Base-by-base conservation (phyloP, 2,797 vertebrate genomes). In the Periparus ater region DNA sequence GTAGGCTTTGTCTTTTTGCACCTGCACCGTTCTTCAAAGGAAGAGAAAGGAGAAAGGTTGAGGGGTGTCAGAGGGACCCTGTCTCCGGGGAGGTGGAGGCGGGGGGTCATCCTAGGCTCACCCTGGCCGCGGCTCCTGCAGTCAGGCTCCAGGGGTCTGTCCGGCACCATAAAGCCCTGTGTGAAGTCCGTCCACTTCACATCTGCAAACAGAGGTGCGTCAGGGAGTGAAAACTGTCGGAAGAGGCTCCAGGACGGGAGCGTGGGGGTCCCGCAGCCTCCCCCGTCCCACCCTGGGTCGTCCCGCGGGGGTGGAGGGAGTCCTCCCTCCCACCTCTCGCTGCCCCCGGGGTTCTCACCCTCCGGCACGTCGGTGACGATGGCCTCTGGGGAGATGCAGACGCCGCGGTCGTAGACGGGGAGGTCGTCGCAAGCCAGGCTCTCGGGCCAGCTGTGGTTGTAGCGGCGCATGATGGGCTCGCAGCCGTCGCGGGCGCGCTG, bases 391-490 rank as follows among this genome's bases (percentile, higher is more conserved):
- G 98, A 97, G 96, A 98, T 98, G 96, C 98, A 98, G 48, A 98
- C 98, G 6, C 98, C 98, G 7, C 98, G 97, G 77, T 98, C 98
- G 45, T 98, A 98, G 75, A 98, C 97, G 4, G 98, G 98, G 57
- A 98, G 97, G 62, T 98, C 98, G 9, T 98, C 98, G 94, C 98
- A 98, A 67, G 98, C 98, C 48, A 98, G 96, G 95, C 95, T 98
- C 60, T 98, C 97, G 10, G 98, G 98, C 98, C 98, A 98, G 96
- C 97, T 98, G 96, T 98, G 98, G 92, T 98, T 98, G 96, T 98
- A 98, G 53, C 96, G 97, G 75, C 96, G 97, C 98, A 98, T 97
- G 91, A 98, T 97, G 45, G 98, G 98, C 91, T 98, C 98, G 88
- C 98, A 98, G 88, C 97, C 98, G 79, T 98, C 98, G 32, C 98